phyloP scores from a whole-genome alignment of 1,140 invertebrate species.

The Druon quercuslanigerum region DNA sequence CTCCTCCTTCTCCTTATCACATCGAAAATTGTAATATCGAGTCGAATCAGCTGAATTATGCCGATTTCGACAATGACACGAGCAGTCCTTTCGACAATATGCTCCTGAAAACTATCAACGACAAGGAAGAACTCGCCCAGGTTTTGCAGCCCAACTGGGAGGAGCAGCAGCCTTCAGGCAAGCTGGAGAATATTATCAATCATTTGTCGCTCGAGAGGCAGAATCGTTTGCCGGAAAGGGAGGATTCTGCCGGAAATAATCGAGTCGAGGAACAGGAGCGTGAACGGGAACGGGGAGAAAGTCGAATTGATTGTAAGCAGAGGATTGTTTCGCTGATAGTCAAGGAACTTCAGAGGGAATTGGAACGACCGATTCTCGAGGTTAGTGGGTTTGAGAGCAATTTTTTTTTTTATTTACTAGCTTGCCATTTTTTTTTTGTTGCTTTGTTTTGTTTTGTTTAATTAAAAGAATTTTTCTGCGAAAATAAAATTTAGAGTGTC shows the following conservation, averaged over 20 bases:
- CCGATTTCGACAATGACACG: slow-evolving; percentile 91
- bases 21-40: slow-evolving; percentile 58
- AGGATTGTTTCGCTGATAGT: slow-evolving; percentile 83
- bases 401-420: too few species aligned
- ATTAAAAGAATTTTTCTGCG: too few species aligned
- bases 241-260: slow-evolving; percentile 58
- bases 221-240: slow-evolving; percentile 57
- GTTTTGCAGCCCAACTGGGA: slow-evolving; percentile 56
- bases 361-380: slow-evolving; percentile 76
- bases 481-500: too few species aligned
- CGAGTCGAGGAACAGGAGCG: slow-evolving; percentile 59
- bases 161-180: slow-evolving; percentile 48
- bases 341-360: slow-evolving; percentile 82
- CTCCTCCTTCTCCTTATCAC: slow-evolving; percentile 62
- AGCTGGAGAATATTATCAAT: slow-evolving; percentile 64
- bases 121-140: slow-evolving; percentile 89
- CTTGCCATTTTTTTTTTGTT: too few species aligned
- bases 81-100: slow-evolving; percentile 94
- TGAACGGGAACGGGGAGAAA: slow-evolving; percentile 53
- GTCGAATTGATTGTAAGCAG: slow-evolving; percentile 72
- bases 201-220: slow-evolving; percentile 43
- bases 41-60: slow-evolving; percentile 76
- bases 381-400: slow-evolving; percentile 48
- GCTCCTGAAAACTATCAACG: slow-evolving; percentile 92
- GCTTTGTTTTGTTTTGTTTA: too few species aligned